phyloP scores from a whole-genome alignment of 2,888 invertebrate genomes.

The Nycteola revayana region DNA sequence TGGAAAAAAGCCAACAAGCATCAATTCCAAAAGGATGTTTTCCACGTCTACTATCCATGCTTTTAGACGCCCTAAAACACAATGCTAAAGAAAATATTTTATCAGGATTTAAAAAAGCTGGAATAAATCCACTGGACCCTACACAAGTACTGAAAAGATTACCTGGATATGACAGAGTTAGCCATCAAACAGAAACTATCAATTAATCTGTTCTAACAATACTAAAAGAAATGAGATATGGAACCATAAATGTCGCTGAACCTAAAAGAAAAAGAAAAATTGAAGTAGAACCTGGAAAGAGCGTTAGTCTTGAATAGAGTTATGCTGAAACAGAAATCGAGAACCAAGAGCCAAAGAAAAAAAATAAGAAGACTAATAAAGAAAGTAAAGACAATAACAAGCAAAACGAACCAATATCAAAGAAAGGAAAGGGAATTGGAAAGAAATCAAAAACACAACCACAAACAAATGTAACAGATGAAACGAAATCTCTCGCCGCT shows the following conservation, averaged over 20 bases:
- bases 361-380: constrained; percentile 12
- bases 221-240: constrained; percentile 12
- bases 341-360: constrained; percentile 10
- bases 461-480: constrained; percentile 9
- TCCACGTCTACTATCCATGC: constrained; percentile 28
- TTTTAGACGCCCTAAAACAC: constrained; percentile 20
- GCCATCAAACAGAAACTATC: constrained; percentile 13
- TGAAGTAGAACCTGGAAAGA: constrained; percentile 15
- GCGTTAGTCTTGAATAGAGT: constrained; percentile 16
- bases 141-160: constrained; percentile 15
- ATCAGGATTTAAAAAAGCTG: constrained; percentile 30
- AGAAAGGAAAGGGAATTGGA: constrained; percentile 17
- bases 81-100: constrained; percentile 20
- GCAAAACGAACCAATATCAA: constrained; percentile 12
- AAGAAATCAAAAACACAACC: constrained; percentile 15
- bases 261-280: constrained; percentile 19
- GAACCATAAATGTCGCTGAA: constrained; percentile 11
- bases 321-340: constrained; percentile 15
- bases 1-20: constrained; percentile 15
- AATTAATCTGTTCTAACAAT: constrained; percentile 14
- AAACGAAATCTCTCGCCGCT: constrained; percentile 14
- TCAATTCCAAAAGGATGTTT: constrained; percentile 27
- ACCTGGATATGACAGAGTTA: constrained; percentile 15
- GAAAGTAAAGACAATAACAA: constrained; percentile 13
- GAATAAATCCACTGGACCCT: constrained; percentile 13